A percentile compares a stretch with the other conserved stretches of the same genome.
These are phyloP conservation scores for Archaeoteleia sp. DNA, from an alignment of 2,888 invertebrate genomes.

Conservation along the genomic window DNA sequence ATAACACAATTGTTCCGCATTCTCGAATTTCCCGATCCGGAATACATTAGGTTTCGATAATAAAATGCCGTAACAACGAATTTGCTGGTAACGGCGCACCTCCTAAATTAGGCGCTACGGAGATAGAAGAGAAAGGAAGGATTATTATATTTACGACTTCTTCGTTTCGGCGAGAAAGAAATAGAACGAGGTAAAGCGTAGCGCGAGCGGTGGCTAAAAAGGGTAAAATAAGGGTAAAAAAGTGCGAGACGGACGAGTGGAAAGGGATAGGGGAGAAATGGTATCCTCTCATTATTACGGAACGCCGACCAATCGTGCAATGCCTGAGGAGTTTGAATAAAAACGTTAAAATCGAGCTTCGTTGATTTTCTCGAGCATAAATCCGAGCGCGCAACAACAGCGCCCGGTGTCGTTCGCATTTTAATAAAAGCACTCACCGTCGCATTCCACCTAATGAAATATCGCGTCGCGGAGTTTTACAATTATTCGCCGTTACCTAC, in stretches of 20 bases:
- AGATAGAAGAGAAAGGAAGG: background rate
- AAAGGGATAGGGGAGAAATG: constrained; percentile 17
- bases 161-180: constrained; percentile 16
- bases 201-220: no score
- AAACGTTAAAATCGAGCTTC: constrained; percentile 41
- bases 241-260: constrained; percentile 8
- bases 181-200: no score
- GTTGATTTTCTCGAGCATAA: constrained; percentile 62
- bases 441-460: constrained; percentile 44
- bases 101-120: constrained; percentile 4
- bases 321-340: constrained; percentile 31
- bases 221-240: background rate
- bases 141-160: constrained; percentile 25
- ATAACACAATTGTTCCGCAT: constrained; percentile 5
- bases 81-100: constrained; percentile 2
- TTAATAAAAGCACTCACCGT: constrained; percentile 53
- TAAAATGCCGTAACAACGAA: constrained; percentile 16
- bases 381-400: constrained; percentile 54
- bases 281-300: constrained; percentile 34
- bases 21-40: constrained; percentile 12
- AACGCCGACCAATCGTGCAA: constrained; percentile 34
- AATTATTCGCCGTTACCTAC: constrained; percentile 29
- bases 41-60: constrained; percentile 14
- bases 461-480: constrained; percentile 37
- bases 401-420: constrained; percentile 43